A percentile compares a stretch with the other conserved stretches of the same genome.
phyloP scores from a whole-genome alignment of 2,888 invertebrate species.

The Lamellibrachia satsuma region DNA sequence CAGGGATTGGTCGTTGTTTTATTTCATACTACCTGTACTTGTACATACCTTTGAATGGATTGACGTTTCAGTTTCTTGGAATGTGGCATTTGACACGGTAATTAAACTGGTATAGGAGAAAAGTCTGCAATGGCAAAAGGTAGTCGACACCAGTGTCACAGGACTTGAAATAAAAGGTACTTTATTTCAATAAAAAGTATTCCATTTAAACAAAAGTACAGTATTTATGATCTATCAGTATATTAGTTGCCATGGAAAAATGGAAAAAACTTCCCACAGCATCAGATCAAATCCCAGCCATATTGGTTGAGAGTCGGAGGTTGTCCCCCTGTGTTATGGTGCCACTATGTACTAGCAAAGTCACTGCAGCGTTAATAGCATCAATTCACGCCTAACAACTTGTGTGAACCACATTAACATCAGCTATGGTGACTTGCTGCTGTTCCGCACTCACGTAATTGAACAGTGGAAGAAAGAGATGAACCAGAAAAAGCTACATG shows the following conservation, averaged over 20 bases:
- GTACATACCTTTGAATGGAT: not conserved
- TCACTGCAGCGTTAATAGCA: not conserved
- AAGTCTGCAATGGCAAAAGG: no score
- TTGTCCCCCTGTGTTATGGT: no score
- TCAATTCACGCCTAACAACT: not conserved
- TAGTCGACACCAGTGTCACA: no score
- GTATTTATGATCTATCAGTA: no score
- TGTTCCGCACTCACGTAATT: not conserved
- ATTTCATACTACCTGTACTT: not conserved
- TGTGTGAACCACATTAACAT: not conserved
- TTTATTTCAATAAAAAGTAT: no score
- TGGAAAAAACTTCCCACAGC: not conserved
- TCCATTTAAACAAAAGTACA: no score
- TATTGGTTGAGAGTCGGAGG: not conserved
- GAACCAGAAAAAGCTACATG: not conserved
- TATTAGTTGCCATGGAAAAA: not conserved
- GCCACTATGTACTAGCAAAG: no score
- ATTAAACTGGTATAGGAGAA: no score
- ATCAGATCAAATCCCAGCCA: not conserved
- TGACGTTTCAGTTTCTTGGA: no score
- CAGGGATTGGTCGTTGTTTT: not conserved
- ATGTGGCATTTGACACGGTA: no score
- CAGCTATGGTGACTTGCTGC: not conserved
- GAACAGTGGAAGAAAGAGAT: not conserved
- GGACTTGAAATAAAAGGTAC: no score